A percentile compares a stretch with the other conserved stretches of the same genome.
These are phyloP conservation scores for Forbesichthys agassizii DNA, from an alignment of 2,113 vertebrate genomes.

Conservation along the genomic window DNA sequence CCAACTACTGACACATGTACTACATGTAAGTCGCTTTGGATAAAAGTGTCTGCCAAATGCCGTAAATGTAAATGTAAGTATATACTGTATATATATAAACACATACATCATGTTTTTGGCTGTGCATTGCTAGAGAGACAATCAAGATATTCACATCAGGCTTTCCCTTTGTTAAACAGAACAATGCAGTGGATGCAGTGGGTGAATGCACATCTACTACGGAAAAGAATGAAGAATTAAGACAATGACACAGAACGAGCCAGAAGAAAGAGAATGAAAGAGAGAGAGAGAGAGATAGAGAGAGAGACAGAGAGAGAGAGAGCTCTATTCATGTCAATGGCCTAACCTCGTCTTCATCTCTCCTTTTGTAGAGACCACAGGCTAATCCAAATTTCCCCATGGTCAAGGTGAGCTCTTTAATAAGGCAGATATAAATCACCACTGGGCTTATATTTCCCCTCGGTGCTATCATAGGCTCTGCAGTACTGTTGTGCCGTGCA, in stretches of 20 bases:
- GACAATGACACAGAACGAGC: background rate
- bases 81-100: no score
- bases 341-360: conserved; percentile 32
- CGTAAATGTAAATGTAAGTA: no score
- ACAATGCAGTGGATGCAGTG: conserved; percentile 43
- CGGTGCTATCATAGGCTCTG: conserved; percentile 47
- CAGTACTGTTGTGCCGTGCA: conserved; percentile 52
- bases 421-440: conserved; percentile 68
- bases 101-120: no score
- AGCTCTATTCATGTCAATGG: conserved; percentile 6
- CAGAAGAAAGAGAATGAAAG: background rate
- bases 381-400: conserved; percentile 53
- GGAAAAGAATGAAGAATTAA: conserved; percentile 7
- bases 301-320: background rate
- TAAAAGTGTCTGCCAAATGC: no score
- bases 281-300: no score
- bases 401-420: conserved; percentile 70
- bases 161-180: conserved; percentile 57
- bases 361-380: conserved; percentile 44
- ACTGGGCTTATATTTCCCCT: conserved; percentile 56
- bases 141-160: conserved; percentile 58
- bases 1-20: no score
- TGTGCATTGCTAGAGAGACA: conserved; percentile 41
- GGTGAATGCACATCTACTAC: conserved; percentile 21
- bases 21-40: no score